Evolutionary conservation across 2,888 invertebrate genomes (phyloP).

Genomic region (Gastrophysa polygoni): DNA sequence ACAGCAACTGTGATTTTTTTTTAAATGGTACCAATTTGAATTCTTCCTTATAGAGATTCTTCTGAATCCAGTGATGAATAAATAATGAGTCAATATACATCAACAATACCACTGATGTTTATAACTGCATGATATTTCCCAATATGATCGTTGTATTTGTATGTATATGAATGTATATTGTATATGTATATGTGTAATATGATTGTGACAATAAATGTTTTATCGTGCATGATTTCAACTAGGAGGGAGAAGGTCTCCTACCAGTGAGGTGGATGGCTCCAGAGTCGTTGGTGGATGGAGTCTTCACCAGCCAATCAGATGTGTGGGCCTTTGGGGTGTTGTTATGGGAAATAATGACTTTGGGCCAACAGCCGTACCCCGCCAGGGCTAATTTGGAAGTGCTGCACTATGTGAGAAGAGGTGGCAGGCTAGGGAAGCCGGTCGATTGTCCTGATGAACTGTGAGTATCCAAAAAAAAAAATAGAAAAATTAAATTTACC

Average conservation of each 20-base stretch:
- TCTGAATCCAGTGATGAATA: too few species aligned
- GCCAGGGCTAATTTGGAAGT: conserved; percentile 93
- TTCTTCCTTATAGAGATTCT: too few species aligned
- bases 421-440: conserved; percentile 83
- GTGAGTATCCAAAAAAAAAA: conserved; percentile 63
- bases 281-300: conserved; percentile 93
- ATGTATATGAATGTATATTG: too few species aligned
- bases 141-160: too few species aligned
- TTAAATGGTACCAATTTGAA: too few species aligned
- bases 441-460: conserved; percentile 82
- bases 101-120: too few species aligned
- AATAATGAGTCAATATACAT: too few species aligned
- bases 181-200: too few species aligned
- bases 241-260: conserved; percentile 76
- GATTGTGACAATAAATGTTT: too few species aligned
- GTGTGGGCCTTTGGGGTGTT: conserved; percentile 96
- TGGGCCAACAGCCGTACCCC: conserved; percentile 97
- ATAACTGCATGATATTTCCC: too few species aligned
- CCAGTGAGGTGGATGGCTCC: conserved; percentile 98
- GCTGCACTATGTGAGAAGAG: conserved; percentile 84
- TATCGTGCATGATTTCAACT: not conserved
- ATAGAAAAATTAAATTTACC: too few species aligned
- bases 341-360: conserved; percentile 95
- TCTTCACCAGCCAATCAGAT: conserved; percentile 96
- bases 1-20: too few species aligned